phyloP scores from a whole-genome alignment of 2,797 vertebrate genomes.

The Anableps anableps region DNA sequence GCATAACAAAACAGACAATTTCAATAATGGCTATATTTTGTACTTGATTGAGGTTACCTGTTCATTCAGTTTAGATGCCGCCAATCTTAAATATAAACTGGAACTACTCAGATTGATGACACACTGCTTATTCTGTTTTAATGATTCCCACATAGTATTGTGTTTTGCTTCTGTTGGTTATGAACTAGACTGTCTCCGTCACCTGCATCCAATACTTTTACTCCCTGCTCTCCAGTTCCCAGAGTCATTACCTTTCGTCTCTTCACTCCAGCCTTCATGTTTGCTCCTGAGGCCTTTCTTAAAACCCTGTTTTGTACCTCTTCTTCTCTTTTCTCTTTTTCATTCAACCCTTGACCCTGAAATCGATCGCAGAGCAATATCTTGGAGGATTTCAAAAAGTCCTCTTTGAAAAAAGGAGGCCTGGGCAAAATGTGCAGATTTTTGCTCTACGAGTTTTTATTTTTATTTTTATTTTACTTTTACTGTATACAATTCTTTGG shows the following conservation, averaged over 20 bases:
- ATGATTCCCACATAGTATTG: background rate
- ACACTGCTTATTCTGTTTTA: conserved; percentile 3
- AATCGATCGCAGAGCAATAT: conserved; percentile 4
- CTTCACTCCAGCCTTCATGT: background rate
- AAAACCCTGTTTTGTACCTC: conserved; percentile 5
- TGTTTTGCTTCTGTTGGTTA: background rate
- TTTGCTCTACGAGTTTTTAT: too few relatives aligned
- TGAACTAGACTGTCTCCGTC: background rate
- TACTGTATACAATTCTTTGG: background rate
- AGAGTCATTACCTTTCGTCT: conserved; percentile 13
- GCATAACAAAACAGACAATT: conserved; percentile 34
- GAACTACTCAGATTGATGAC: conserved; percentile 23
- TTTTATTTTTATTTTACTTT: background rate
- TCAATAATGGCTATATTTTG: conserved; percentile 33
- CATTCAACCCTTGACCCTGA: conserved; percentile 6
- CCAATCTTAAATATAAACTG: conserved; percentile 36
- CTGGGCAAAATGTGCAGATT: background rate
- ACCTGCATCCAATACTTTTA: background rate
- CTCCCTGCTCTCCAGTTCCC: background rate
- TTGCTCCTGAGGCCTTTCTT: conserved; percentile 7
- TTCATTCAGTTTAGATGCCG: conserved; percentile 26
- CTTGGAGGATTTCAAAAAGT: background rate
- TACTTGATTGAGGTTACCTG: conserved; percentile 15
- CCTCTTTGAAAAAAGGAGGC: background rate
- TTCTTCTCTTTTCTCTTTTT: background rate